Evolutionary conservation across 2,888 invertebrate species (phyloP), one percentile per base, ranked within the genome.

Genomic region (Chrysomela aeneicollis): DNA sequence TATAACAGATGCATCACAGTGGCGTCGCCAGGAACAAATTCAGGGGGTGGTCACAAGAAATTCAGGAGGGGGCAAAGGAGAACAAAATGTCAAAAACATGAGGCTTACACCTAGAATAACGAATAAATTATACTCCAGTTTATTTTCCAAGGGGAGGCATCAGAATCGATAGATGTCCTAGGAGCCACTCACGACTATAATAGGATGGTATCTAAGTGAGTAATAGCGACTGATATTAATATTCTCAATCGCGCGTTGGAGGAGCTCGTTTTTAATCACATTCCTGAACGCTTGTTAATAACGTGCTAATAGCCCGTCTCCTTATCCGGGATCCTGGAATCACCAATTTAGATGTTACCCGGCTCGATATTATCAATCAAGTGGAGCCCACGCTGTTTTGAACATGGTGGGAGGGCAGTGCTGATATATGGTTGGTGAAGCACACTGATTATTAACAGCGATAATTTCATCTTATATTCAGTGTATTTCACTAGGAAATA

Each of bases 181-280:
- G 22, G 50, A 55, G 50, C 12, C 42, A 62, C 51, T 58, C 51
- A 37, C 22, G 21, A 49, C 10, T 58, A 53, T 30, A 15, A 65
- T 61, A 65, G 47, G 62, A 65, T 62, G 52, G 42, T 51, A 58
- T 61, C 47, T 62, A 62, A 66, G 66, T 59, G 66, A 66, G 37
- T 66, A 59, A 60, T 37, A 49, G 59, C 21, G 62, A 62, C 62
- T 59, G 59, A 59, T 62, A 65, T 65, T 65, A 66, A 62, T 66
- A 66, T 62, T 59, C 62, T 59, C 61, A 66, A 66, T 62, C 53
- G 66, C 66, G 46, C 59, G 66, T 58, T 59, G 47, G 15, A 15
- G 32, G 21, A 53, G 53, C 59, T 60, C 62, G 59, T 62, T 66
- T 62, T 62, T 66, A 66, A 66, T 66, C 53, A 62, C 66, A 66